Evolutionary conservation across 2,113 vertebrate species (phyloP), one percentile per base, ranked within the genome.

Genomic region (Nycticryphes semicollaris): DNA sequence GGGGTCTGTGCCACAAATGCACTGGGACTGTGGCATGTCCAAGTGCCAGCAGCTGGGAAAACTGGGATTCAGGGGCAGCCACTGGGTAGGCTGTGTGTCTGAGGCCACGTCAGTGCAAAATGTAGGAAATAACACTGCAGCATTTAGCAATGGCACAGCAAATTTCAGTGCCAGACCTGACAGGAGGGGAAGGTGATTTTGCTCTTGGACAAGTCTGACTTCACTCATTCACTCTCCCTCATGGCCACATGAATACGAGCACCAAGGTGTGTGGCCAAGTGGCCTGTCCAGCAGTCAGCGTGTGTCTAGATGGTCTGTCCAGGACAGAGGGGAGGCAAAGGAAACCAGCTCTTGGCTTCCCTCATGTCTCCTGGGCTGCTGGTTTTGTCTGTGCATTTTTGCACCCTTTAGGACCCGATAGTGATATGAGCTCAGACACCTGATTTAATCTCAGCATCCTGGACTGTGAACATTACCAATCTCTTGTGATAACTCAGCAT

Each of bases 161-260:
- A 39, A 45, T 54, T n/a, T 80, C 18, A 6, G 18, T 31, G 57
- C 68, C 45, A 70, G 68, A 18, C 53, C 39, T n/a, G 66, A 27
- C 8, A 7, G 27, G 68, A 37, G 16, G 10, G 43, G 19, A 83
- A 37, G 30, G 35, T 20, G 25, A 43, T 56, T 86, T 70, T 89
- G 23, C 35, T 62, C 47, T 78, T 17, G 10, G 9, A 33, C 48
- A 59, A 63, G 18, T 37, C 37, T 63, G 39, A 47, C 28, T 92
- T 68, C 47, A 37, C 20, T 57, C 10, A 22, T 72, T 72, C 10
- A 4, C 27, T 31, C 23, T 84, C 23, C 10, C 5, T 62, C 25
- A 1, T 31, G 30, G 51, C 57, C 35, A n/a, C 0, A 0, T 37
- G 41, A 7, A 15, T 33, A 53, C 6, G 37, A 77, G 35, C 51